Evolutionary conservation across 64 coral and sea anemone genomes (phyloP), one percentile per base, ranked within the genome.

Genomic region (Hydrozoanthus tunicans): DNA sequence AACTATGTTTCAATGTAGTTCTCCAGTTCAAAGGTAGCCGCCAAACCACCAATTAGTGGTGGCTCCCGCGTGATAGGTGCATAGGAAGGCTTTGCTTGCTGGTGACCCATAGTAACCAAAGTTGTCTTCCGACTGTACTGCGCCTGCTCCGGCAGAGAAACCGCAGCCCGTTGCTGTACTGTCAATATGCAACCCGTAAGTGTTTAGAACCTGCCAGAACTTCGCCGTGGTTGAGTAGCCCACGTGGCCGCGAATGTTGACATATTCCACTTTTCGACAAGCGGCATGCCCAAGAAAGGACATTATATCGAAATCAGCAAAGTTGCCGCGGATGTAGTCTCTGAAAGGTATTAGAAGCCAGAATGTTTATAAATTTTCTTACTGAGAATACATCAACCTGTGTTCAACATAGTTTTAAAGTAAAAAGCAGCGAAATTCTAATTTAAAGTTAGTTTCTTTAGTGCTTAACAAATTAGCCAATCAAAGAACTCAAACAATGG

Each of bases 41-140:
- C 80, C 80, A 83, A 83, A 83, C 80, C 80, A 83, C 59, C 64
- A 64, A 9, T 51, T 63, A 3, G 81, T 84, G 81, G 24, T 43
- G 7, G 81, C 24, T 10, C 26, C 26, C 64, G 81, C 59, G 13
- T 64, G 52, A 1, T 26, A 56, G 20, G 60, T 66, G 14, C 81
- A 84, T 11, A 62, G 60, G 81, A 84, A 84, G 2, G 11, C 3
- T 6, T 84, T 84, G 81, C 7, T 67, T 53, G 60, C 7, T 14
- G 9, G 1, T 3, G 17, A 15, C 8, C 5, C 6, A 11, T 84
- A 64, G 65, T 7, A 84, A 3, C 81, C 81, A 84, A 84, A 84
- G 60, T 84, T 84, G 11, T 84, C 65, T 55, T 84, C 81, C 12
- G 9, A 27, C 13, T 13, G 3, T 7, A 58, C 24, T 5, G 81